Percentiles rank a stretch among this genome's conserved stretches.
These are phyloP conservation scores for Gadopsis bispinosus DNA, from an alignment of 2,797 vertebrate genomes.

Conservation along the genomic window DNA sequence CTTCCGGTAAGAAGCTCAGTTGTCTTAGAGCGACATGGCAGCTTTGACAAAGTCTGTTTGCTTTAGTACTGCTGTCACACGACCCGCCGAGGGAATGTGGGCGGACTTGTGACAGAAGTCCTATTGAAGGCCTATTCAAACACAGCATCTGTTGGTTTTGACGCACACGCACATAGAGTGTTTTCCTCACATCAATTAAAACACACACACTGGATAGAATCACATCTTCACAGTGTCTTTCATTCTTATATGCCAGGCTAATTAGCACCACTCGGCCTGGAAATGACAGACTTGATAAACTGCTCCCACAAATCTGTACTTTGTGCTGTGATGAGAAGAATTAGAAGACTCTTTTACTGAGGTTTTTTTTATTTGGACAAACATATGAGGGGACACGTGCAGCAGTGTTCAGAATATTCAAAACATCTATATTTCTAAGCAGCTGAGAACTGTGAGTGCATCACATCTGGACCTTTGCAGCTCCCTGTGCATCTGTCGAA, in stretches of 20 bases:
- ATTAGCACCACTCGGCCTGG: conserved; percentile 37
- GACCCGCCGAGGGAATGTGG: background rate
- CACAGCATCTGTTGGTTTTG: conserved; percentile 27
- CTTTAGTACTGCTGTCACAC: conserved; percentile 49
- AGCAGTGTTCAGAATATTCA: background rate
- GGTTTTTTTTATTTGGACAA: background rate
- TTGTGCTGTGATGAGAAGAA: conserved; percentile 13
- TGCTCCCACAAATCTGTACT: conserved; percentile 17
- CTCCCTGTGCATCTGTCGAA: conserved; percentile 5
- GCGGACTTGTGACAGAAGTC: conserved; percentile 34
- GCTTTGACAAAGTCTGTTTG: conserved; percentile 54
- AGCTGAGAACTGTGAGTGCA: conserved; percentile 2
- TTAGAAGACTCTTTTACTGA: too few relatives aligned
- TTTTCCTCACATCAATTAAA: conserved; percentile 12
- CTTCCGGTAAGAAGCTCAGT: conserved; percentile 45
- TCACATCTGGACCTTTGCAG: conserved; percentile 7
- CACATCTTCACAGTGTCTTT: conserved; percentile 22
- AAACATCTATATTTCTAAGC: background rate
- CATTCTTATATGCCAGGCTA: conserved; percentile 35
- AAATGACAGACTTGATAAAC: conserved; percentile 36
- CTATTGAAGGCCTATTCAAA: conserved; percentile 43
- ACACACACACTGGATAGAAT: conserved; percentile 1
- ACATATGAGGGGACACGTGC: background rate
- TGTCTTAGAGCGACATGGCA: conserved; percentile 23
- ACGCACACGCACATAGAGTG: background rate